phyloP scores from a whole-genome alignment of 2,113 vertebrate species.

The Limanda limanda region DNA sequence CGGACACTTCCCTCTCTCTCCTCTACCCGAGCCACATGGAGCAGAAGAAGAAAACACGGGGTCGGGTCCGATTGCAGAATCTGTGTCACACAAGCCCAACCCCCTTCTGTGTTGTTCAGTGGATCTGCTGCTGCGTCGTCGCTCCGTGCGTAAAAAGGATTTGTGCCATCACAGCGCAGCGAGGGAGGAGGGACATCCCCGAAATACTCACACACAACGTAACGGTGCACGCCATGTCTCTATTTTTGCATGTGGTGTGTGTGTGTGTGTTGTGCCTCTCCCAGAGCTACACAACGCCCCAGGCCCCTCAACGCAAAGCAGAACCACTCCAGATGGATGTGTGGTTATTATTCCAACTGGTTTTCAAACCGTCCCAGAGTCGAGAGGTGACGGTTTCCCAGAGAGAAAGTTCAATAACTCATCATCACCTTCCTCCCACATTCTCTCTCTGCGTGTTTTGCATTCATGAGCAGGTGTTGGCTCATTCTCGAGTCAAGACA shows the following conservation, averaged over 20 bases:
- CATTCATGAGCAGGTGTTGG: neutral
- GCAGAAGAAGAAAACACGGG: slow-evolving; percentile 22
- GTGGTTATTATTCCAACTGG: too few species aligned
- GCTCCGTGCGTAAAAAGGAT: slow-evolving; percentile 10
- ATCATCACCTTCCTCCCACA: neutral
- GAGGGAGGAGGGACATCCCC: slow-evolving; percentile 43
- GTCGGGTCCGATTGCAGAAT: slow-evolving; percentile 65
- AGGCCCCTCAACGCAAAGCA: slow-evolving; percentile 5
- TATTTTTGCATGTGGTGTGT: slow-evolving; percentile 31
- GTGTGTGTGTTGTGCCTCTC: slow-evolving; percentile 7
- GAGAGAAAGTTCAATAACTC: neutral
- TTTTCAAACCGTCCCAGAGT: too few species aligned
- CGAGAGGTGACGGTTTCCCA: too few species aligned
- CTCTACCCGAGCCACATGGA: slow-evolving; percentile 50
- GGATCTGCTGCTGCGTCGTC: neutral
- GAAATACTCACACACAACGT: slow-evolving; percentile 13
- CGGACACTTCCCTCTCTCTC: slow-evolving; percentile 29
- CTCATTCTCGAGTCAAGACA: neutral
- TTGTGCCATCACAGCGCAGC: slow-evolving; percentile 41
- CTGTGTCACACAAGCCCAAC: slow-evolving; percentile 64
- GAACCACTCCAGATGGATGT: neutral
- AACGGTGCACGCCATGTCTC: neutral
- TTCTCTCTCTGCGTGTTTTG: slow-evolving; percentile 14
- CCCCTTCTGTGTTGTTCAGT: slow-evolving; percentile 57
- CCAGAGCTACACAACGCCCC: slow-evolving; percentile 20